These are phyloP conservation scores for Lagocephalus sceleratus DNA, from an alignment of 2,797 vertebrate genomes.

Conservation along the genomic window DNA sequence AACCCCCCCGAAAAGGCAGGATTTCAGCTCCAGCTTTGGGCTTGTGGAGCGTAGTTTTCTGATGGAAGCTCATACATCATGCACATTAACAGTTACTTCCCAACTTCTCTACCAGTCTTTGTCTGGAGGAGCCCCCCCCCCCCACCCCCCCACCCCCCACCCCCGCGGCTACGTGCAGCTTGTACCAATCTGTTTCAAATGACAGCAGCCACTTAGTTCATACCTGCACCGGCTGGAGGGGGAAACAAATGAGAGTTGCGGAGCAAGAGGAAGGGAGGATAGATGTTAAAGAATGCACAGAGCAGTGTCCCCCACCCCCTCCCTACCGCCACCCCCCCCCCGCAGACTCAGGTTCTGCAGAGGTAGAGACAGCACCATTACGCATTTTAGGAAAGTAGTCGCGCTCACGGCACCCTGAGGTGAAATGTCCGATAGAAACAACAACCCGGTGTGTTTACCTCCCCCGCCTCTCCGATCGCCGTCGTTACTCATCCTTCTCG, in stretches of 20 bases:
- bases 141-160: no score
- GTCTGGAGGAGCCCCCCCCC: no score
- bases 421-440: constrained; percentile 63
- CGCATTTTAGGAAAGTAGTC: constrained; percentile 46
- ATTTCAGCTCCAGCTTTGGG: constrained; percentile 9
- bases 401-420: constrained; percentile 42
- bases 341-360: constrained; percentile 32
- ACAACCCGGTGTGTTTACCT: constrained; percentile 54
- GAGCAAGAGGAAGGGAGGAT: constrained; percentile 10
- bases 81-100: constrained; percentile 14
- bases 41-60: constrained; percentile 18
- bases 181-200: constrained; percentile 36
- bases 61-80: constrained; percentile 22
- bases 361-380: constrained; percentile 30
- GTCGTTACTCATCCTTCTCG: constrained; percentile 62
- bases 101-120: no score
- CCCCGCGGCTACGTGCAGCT: constrained; percentile 10
- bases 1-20: constrained; percentile 27
- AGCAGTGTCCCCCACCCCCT: constrained; percentile 14
- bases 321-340: constrained; percentile 1
- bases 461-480: constrained; percentile 42
- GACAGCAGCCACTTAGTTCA: constrained; percentile 30
- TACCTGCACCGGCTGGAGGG: constrained; percentile 26
- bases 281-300: constrained; percentile 22
- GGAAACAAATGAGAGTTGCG: constrained; percentile 20